Evolutionary conservation across 2,797 vertebrate species (phyloP).

Genomic region (Neopelma chrysocephalum): DNA sequence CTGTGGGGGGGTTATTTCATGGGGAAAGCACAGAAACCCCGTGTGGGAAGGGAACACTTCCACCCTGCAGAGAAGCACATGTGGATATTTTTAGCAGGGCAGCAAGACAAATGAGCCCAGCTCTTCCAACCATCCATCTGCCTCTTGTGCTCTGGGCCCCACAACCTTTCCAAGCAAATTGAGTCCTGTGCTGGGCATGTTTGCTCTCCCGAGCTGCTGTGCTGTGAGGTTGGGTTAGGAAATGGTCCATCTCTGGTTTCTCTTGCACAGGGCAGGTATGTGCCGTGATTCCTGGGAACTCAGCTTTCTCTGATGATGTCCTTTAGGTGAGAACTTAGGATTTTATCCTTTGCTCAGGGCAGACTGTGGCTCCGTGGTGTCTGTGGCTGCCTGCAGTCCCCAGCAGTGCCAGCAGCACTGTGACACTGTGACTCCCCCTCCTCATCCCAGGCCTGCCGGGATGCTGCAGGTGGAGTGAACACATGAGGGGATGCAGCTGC

Average conservation of each 20-base stretch:
- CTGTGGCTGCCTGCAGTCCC: accelerated
- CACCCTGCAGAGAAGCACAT: neutral
- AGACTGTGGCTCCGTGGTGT: neutral
- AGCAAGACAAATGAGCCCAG: neutral
- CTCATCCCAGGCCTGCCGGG: neutral
- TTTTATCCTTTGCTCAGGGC: neutral
- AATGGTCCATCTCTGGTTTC: neutral
- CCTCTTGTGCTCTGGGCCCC: neutral
- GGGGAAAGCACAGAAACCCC: neutral
- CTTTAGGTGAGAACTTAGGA: neutral
- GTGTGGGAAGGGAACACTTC: neutral
- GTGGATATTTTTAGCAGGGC: neutral
- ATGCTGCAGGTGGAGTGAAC: neutral
- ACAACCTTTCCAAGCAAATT: neutral
- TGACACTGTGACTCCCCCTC: accelerated
- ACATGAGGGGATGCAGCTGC: accelerated
- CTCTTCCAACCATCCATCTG: constrained; percentile 9
- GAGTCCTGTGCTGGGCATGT: neutral
- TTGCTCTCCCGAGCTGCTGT: neutral
- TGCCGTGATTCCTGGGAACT: neutral
- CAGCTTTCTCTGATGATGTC: neutral
- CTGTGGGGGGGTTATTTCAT: neutral
- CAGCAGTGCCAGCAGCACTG: accelerated
- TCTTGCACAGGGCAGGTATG: neutral
- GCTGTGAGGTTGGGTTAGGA: neutral